Conservation (phyloP, 2,797 vertebrate genomes). For the Chaenodraco wilsoni region DNA sequence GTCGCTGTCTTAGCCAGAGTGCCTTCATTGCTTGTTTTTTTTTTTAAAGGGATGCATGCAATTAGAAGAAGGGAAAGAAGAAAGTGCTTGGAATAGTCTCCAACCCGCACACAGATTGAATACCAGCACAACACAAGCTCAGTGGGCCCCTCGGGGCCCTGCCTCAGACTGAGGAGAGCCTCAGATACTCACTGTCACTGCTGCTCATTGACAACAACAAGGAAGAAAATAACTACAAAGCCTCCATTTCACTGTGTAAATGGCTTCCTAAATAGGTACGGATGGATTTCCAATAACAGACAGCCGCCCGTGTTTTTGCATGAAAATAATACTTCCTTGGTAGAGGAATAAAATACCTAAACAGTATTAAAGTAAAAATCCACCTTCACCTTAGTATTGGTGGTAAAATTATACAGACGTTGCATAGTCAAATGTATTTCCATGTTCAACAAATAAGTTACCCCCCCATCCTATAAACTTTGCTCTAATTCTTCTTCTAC, state of each 20-base stretch:
- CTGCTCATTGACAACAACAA: conserved; percentile 62
- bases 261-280: conserved; percentile 56
- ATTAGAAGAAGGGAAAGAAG: conserved; percentile 89
- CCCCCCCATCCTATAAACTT: conserved; percentile 40
- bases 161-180: conserved; percentile 44
- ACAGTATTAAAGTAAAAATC: conserved; percentile 25
- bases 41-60: conserved; percentile 81
- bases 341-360: conserved; percentile 26
- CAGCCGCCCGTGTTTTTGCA: conserved; percentile 24
- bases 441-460: conserved; percentile 35
- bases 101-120: conserved; percentile 72
- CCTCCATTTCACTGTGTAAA: conserved; percentile 50
- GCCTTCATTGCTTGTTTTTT: conserved; percentile 76
- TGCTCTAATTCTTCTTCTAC: conserved; percentile 40
- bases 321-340: conserved; percentile 31
- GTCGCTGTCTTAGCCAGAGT: conserved; percentile 79
- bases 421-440: conserved; percentile 7
- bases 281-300: conserved; percentile 68
- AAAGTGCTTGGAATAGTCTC: conserved; percentile 79
- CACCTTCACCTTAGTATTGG: conserved; percentile 7
- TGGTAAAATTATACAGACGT: conserved; percentile 17
- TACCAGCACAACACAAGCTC: conserved; percentile 73
- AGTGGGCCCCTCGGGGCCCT: conserved; percentile 62
- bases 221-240: conserved; percentile 56
- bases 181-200: conserved; percentile 60